Evolutionary conservation across 2,888 invertebrate species (phyloP), one percentile per base, ranked within the genome.

Genomic region (Macrosoma leucophasiata): DNA sequence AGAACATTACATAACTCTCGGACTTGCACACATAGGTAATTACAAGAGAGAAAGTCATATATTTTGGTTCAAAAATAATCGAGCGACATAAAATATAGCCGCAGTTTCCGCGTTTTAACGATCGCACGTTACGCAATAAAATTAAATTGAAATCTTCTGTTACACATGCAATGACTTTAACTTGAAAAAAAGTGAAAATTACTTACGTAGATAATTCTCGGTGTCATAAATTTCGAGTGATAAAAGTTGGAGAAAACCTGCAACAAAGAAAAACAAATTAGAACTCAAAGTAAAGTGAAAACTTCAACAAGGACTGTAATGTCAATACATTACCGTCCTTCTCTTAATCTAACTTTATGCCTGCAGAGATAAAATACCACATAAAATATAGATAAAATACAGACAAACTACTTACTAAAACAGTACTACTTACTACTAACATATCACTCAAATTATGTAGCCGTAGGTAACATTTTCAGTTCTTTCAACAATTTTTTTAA

Each of bases 31-130:
- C 17, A 7, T 54, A 48, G 54, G 67, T 72, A 73, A 76, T 76
- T 75, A 69, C 62, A 50, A 38, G 41, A 48, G 81, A 66, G 81
- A 81, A 82, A 82, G 81, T 74, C 59, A 67, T 74, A 69, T 62
- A 74, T 75, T 77, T 76, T 64, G 70, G 60, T 53, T 57, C 41
- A 62, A 62, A 69, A 70, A 68, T 76, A 62, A 75, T 75, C 63
- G 62, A 70, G 60, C 56, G 62, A 50, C 62, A 60, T 60, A 52
- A 67, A 58, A 58, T 56, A 56, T 52, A 46, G 43, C 45, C 39
- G 50, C 58, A 35, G 39, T 46, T 67, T 68, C 64, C 69, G 58
- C 63, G 50, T 69, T 54, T 64, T 61, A 63, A 74, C 60, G 57
- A 62, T 48, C 36, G 28, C 29, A 29, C 32, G 46, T 78, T 50